These are phyloP conservation scores for Sparus aurata DNA, from an alignment of 2,797 vertebrate species.

Conservation along the genomic window DNA sequence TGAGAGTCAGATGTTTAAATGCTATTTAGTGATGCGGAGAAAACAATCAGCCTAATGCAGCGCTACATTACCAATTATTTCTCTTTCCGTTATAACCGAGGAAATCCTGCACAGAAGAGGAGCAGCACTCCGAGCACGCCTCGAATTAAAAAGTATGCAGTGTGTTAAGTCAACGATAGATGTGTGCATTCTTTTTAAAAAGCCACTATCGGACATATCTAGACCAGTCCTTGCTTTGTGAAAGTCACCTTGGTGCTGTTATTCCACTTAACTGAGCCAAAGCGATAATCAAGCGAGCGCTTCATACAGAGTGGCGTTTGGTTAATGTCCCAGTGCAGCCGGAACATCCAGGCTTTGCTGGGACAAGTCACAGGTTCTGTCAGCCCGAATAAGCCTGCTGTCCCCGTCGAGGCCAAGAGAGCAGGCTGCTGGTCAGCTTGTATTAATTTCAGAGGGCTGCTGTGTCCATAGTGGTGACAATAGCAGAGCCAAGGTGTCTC, in stretches of 20 bases:
- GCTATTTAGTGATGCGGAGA: conserved; percentile 61
- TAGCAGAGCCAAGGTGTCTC: conserved; percentile 69
- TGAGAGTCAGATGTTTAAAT: conserved; percentile 66
- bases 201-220: conserved; percentile 3
- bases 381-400: conserved; percentile 54
- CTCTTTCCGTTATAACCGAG: conserved; percentile 37
- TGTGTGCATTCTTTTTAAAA: not conserved
- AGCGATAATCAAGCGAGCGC: conserved; percentile 45
- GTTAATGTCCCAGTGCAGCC: conserved; percentile 33
- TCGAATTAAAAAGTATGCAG: not conserved
- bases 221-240: conserved; percentile 17
- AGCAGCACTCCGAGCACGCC: not conserved
- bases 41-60: conserved; percentile 71
- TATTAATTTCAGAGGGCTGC: conserved; percentile 70
- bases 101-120: conserved; percentile 41
- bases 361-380: conserved; percentile 67
- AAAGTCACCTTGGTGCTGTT: conserved; percentile 65
- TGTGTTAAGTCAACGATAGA: not conserved
- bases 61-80: conserved; percentile 64
- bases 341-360: conserved; percentile 42
- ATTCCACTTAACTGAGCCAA: conserved; percentile 34
- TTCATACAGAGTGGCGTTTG: conserved; percentile 54
- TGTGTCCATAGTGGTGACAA: conserved; percentile 65
- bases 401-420: conserved; percentile 40
- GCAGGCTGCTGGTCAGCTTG: conserved; percentile 68